Base-by-base conservation (phyloP, 2,113 vertebrate genomes). In the Smithornis capensis region DNA sequence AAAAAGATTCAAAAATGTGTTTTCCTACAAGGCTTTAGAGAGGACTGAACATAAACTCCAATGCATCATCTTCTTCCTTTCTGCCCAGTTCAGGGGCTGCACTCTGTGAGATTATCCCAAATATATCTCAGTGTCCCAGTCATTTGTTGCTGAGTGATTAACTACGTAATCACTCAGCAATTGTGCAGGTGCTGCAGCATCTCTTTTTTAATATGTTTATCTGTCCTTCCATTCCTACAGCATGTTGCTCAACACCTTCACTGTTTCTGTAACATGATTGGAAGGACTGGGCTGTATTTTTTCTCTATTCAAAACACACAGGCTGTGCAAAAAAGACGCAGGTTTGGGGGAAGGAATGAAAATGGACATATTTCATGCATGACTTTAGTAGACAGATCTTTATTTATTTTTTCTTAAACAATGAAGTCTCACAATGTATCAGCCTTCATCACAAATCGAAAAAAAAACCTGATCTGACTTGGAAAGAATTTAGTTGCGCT, bases 181-280 rank as follows among this genome's bases (percentile, higher is more conserved):
- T 33, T 27, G 62, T 35, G 24, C 28, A 85, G 70, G 88, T 55
- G 70, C 42, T 90, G 63, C 37, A 89, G 49, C 56, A 84, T 13
- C 27, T 94, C 62, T 50, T 80, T 79, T 87, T 60, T 3, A 68
- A 68, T 68, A 65, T 89, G 14, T 75, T 92, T 87, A 55, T 84
- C 44, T 64, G 37, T 64, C 9, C 25, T 73, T 80, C 50, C 38
- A 50, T 88, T 68, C 71, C 22, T 44, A 73, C 63, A 49, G 37
- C 1, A 1, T 24, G n/a, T 35, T 90, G 8, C 70, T 81, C 76
- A 56, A 83, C n/a, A 83, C n/a, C 31, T 69, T 67, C 31, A 23
- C 29, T 4, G 2, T 28, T 87, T 81, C 59, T 23, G 40, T 35
- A 92, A 55, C 35, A 71, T 3, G 21, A 84, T 4, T 68, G 42